Conservation (phyloP, 2,888 invertebrate genomes). For the Lysandra bellargus region DNA sequence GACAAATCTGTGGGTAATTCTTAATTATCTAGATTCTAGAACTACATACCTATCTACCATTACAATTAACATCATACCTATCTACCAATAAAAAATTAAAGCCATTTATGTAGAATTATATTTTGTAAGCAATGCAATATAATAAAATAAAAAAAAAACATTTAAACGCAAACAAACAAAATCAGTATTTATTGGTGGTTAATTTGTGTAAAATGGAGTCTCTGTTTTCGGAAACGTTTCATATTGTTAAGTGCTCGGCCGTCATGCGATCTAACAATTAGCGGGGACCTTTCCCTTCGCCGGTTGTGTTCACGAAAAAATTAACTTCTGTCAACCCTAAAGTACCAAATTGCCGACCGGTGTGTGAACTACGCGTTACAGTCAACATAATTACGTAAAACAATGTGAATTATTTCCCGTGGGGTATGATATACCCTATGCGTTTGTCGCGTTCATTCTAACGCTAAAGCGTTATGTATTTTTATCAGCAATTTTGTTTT, state of each 20-base stretch:
- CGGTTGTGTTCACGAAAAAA: constrained; percentile 32
- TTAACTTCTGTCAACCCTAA: constrained; percentile 34
- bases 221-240: constrained; percentile 71
- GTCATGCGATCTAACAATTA: constrained; percentile 69
- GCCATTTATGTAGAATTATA: not conserved
- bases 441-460: not conserved
- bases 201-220: constrained; percentile 61
- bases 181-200: constrained; percentile 40
- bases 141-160: not conserved
- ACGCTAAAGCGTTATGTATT: not conserved
- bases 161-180: constrained; percentile 26
- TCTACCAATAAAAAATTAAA: too few relatives aligned
- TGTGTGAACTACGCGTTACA: constrained; percentile 17
- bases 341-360: constrained; percentile 5
- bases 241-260: constrained; percentile 52
- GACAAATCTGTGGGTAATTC: too few relatives aligned
- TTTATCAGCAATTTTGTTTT: not conserved
- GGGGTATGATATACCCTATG: not conserved
- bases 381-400: constrained; percentile 18
- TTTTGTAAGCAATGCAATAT: not conserved
- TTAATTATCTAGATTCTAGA: too few relatives aligned
- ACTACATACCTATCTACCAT: too few relatives aligned
- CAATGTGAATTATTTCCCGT: constrained; percentile 14
- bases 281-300: constrained; percentile 38
- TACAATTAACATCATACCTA: too few relatives aligned